Evolutionary conservation across 2,888 invertebrate species (phyloP).

Genomic region (Clunio marinus): DNA sequence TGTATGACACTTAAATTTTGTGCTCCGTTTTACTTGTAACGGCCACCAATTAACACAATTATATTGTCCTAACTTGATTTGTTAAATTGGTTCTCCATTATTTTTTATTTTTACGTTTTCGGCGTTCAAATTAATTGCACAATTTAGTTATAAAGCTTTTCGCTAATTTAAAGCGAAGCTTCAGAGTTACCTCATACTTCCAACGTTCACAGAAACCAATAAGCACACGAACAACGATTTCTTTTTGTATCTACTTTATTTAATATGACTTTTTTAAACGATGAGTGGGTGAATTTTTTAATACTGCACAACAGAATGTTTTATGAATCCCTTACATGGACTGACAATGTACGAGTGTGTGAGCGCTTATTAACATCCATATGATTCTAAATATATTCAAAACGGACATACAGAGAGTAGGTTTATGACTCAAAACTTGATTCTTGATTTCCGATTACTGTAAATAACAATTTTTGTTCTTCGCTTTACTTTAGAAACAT

Average conservation of each 20-base stretch:
- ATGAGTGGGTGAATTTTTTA: conserved; percentile 14
- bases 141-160: no score
- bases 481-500: no score
- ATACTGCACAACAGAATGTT: neutral
- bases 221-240: no score
- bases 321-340: conserved; percentile 6
- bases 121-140: no score
- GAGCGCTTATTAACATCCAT: conserved; percentile 11
- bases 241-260: neutral
- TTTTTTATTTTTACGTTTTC: no score
- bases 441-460: no score
- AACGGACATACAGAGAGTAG: conserved; percentile 6
- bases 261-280: no score
- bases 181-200: no score
- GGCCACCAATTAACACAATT: conserved; percentile 29
- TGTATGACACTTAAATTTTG: neutral
- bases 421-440: neutral
- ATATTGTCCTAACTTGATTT: neutral
- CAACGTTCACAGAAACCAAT: no score
- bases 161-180: no score
- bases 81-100: no score
- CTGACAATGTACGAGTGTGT: neutral
- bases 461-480: no score
- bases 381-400: conserved; percentile 29
- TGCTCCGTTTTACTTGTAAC: neutral